Evolutionary conservation across 2,113 vertebrate genomes (phyloP).

Genomic region (Numenius arquata): DNA sequence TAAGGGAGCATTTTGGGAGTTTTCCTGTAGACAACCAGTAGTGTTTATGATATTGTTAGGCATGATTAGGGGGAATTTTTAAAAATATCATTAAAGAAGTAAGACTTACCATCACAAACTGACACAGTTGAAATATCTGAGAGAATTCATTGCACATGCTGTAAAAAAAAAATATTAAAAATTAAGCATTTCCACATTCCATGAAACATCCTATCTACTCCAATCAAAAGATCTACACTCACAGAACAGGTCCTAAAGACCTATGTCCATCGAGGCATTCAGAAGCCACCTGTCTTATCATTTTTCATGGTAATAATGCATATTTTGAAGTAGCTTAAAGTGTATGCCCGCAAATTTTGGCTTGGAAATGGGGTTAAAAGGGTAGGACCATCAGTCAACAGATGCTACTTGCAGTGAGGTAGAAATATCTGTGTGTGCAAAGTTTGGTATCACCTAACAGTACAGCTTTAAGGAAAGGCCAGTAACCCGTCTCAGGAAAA

Average conservation of each 20-base stretch:
- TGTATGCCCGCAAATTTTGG: neutral
- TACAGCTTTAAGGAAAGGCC: neutral
- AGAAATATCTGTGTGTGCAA: neutral
- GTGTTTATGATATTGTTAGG: neutral
- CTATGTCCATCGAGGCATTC: accelerated
- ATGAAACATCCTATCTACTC: neutral
- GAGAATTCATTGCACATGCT: conserved; percentile 99
- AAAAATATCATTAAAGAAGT: neutral
- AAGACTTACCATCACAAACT: conserved; percentile 95
- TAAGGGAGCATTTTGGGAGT: conserved; percentile 97
- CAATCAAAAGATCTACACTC: neutral
- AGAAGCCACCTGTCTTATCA: neutral
- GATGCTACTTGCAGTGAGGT: neutral
- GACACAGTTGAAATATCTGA: conserved; percentile 98
- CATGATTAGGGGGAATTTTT: neutral
- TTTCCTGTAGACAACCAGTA: conserved; percentile 81
- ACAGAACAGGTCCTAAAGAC: neutral
- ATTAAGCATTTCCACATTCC: neutral
- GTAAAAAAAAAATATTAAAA: neutral
- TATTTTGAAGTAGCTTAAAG: neutral
- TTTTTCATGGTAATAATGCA: neutral
- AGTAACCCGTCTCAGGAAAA: neutral
- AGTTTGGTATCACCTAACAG: neutral
- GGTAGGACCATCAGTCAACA: neutral
- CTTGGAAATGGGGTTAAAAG: neutral